phyloP scores from a whole-genome alignment of 2,888 invertebrate species.

The Luperina nickerlii region DNA sequence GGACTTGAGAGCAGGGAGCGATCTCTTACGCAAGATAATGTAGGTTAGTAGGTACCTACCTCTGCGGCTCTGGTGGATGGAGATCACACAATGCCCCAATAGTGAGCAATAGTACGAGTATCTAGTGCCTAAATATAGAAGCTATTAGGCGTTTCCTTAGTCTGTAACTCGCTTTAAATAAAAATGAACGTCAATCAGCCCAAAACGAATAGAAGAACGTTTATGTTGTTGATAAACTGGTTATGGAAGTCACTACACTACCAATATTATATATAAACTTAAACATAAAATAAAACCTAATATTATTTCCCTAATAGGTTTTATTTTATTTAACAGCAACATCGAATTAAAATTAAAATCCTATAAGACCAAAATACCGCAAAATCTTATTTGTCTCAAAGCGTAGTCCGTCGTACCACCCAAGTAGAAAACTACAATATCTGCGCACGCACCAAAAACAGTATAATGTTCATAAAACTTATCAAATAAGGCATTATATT shows the following conservation, averaged over 20 bases:
- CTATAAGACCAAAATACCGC: background rate
- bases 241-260: background rate
- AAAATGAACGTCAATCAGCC: background rate
- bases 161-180: too few relatives aligned
- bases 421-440: conserved; percentile 54
- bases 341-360: conserved; percentile 4
- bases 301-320: background rate
- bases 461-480: conserved; percentile 65
- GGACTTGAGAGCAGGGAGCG: background rate
- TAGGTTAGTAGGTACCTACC: too few relatives aligned
- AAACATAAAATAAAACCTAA: background rate
- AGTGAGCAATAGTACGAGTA: too few relatives aligned
- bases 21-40: too few relatives aligned
- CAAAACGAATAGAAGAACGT: background rate
- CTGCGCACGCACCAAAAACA: conserved; percentile 49
- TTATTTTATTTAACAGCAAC: too few relatives aligned
- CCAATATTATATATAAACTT: background rate
- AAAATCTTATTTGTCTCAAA: background rate
- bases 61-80: background rate
- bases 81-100: background rate
- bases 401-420: conserved; percentile 49
- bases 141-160: too few relatives aligned
- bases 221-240: background rate
- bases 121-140: background rate
- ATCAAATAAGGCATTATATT: conserved; percentile 72